Percentiles rank a stretch among this genome's conserved stretches.
phyloP scores from a whole-genome alignment of 2,888 invertebrate genomes.

The Anorthoa munda region DNA sequence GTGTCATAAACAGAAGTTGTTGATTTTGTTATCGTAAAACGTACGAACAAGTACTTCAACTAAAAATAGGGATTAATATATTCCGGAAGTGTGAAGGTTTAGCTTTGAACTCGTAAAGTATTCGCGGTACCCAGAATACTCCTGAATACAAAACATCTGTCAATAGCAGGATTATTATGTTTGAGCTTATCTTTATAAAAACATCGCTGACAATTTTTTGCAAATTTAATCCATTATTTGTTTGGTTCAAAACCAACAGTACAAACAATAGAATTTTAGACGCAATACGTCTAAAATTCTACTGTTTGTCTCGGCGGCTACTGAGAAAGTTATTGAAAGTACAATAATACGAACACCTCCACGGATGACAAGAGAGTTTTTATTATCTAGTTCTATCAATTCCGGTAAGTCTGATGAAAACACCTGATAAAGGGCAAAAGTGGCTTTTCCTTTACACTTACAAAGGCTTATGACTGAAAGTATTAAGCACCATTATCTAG shows the following conservation, averaged over 20 bases:
- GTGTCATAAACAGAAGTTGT: conserved; percentile 52
- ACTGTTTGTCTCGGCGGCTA: background rate
- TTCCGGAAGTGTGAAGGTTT: conserved; percentile 57
- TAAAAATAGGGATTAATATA: conserved; percentile 60
- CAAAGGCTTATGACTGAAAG: conserved; percentile 3
- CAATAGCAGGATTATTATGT: conserved; percentile 29
- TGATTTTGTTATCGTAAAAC: conserved; percentile 40
- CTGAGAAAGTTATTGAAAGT: background rate
- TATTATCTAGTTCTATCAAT: background rate
- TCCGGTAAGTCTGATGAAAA: background rate
- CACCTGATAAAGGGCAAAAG: background rate
- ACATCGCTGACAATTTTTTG: background rate
- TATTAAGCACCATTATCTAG: conserved; percentile 27
- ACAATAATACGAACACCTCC: background rate
- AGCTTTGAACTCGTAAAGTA: conserved; percentile 51
- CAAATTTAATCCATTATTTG: background rate
- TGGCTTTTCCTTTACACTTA: background rate
- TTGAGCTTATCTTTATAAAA: conserved; percentile 5
- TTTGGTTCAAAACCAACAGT: too few relatives aligned
- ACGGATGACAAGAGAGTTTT: background rate
- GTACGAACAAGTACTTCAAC: conserved; percentile 46
- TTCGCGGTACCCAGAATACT: conserved; percentile 37
- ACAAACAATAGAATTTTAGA: too few relatives aligned
- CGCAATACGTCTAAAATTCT: too few relatives aligned
- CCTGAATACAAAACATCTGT: conserved; percentile 47